Evolutionary conservation across 2,797 vertebrate species (phyloP), one percentile per base, ranked within the genome.

Genomic region (Coendou prehensilis): DNA sequence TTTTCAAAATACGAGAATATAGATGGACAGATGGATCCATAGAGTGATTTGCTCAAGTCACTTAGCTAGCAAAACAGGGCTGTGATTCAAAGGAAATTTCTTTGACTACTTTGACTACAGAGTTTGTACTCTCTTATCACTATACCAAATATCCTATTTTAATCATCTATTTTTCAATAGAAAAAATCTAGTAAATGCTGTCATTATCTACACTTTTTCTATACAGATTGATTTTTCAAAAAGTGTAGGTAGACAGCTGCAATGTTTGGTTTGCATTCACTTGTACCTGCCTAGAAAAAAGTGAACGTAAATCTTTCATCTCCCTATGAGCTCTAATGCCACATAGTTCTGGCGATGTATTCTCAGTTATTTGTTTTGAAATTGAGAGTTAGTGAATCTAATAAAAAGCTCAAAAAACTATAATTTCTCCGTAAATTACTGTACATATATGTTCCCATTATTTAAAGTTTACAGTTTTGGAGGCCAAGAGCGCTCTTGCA

Each of bases 391-490:
- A 56, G 75, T 80, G 4, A 90, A 78, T 82, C 47, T 93, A 81
- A 88, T 52, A 54, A 47, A 76, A 91, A 78, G 6, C 64, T 89
- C 11, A 73, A 30, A 56, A 90, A 71, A 5, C 30, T 30, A 80
- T 33, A 87, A 83, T 86, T 80, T 89, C 30, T 71, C 56, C 78
- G 50, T 84, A 87, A 52, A 54, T 88, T 90, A 85, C 11, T 85
- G 8, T 47, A 13, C 47, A 64, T 56, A 15, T 26, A 69, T 52
- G 15, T 59, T 64, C 8, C 18, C 28, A 20, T 52, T 76, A 76
- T 82, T 88, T 78, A 41, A 78, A 78, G 28, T 82, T 82, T 86
- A 67, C 33, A 50, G 88, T 80, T 95, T 87, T 79, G 45, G 23
- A 91, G 14, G 8, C 5, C 41, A 71, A 82, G 9, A 26, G 64